These are phyloP conservation scores for Coelopa pilipes DNA, from an alignment of 2,888 invertebrate species.

Conservation along the genomic window DNA sequence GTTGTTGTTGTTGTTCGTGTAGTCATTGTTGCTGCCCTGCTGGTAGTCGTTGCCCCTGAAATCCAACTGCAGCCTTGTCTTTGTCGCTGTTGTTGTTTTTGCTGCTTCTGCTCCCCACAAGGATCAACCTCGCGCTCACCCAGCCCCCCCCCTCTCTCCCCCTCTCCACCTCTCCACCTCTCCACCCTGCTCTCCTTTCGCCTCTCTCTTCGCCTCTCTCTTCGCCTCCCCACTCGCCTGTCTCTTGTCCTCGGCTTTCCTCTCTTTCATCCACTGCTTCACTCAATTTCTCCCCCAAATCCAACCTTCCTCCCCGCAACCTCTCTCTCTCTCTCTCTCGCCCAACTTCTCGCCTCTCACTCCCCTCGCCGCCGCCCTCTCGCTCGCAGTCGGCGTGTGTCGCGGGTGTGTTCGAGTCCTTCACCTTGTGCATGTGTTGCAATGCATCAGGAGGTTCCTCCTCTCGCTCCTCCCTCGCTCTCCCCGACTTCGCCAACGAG, in stretches of 20 bases:
- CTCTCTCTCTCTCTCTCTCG: too few species aligned
- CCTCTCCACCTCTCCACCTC: too few species aligned
- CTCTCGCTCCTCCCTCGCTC: not conserved
- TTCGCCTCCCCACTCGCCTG: too few species aligned
- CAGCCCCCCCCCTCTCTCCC: too few species aligned
- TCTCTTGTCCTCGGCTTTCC: too few species aligned
- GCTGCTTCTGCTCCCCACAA: too few species aligned
- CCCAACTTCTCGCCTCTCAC: not conserved
- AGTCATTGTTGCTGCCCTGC: constrained; percentile 29
- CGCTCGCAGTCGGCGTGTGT: not conserved
- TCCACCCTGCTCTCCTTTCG: too few species aligned
- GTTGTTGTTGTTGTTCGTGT: constrained; percentile 42
- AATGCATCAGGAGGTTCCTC: not conserved
- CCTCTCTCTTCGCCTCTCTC: too few species aligned
- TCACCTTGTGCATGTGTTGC: not conserved
- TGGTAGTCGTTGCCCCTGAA: constrained; percentile 19
- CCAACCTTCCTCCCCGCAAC: not conserved
- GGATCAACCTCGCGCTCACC: too few species aligned
- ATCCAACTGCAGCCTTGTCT: not conserved
- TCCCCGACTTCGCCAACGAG: not conserved
- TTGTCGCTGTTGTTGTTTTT: too few species aligned
- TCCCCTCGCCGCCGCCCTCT: too few species aligned
- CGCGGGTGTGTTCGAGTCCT: not conserved
- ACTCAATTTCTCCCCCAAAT: not conserved
- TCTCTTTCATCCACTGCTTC: not conserved